These are phyloP conservation scores for Hyaena hyaena DNA, from an alignment of 2,113 vertebrate genomes.

Conservation along the genomic window DNA sequence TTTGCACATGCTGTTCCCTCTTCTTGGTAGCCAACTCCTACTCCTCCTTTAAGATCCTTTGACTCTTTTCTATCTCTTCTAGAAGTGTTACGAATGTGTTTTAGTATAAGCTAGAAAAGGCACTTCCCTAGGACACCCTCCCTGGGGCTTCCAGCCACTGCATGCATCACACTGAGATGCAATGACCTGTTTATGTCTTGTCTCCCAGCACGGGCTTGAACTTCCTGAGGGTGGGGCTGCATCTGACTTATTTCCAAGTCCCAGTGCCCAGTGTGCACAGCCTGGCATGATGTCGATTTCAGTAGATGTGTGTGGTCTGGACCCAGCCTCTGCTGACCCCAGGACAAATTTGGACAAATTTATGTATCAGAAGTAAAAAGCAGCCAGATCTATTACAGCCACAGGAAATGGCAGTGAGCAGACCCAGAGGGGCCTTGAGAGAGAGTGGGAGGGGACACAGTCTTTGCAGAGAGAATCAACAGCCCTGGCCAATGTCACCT, in stretches of 20 bases:
- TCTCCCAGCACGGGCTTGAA: neutral
- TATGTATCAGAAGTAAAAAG: neutral
- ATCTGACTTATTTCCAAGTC: neutral
- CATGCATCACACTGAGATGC: neutral
- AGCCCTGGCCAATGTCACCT: neutral
- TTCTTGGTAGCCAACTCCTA: neutral
- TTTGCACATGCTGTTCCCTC: neutral
- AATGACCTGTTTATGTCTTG: neutral
- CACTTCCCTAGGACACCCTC: neutral
- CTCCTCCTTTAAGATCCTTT: neutral
- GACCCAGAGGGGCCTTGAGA: neutral
- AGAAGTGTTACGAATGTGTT: conserved; percentile 10
- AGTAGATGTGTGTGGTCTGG: neutral
- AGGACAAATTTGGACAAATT: neutral
- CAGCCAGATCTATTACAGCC: neutral
- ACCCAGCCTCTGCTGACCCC: neutral
- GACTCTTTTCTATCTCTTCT: neutral
- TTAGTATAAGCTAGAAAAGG: conserved; percentile 10
- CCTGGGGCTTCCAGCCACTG: neutral
- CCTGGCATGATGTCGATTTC: neutral
- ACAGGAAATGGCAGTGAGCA: neutral
- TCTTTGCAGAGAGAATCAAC: neutral
- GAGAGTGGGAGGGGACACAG: neutral
- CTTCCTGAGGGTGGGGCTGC: neutral
- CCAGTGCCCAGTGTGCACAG: neutral